Evolutionary conservation across 2,888 invertebrate genomes (phyloP), one percentile per base, ranked within the genome.

Genomic region (Marronus borbonicus): DNA sequence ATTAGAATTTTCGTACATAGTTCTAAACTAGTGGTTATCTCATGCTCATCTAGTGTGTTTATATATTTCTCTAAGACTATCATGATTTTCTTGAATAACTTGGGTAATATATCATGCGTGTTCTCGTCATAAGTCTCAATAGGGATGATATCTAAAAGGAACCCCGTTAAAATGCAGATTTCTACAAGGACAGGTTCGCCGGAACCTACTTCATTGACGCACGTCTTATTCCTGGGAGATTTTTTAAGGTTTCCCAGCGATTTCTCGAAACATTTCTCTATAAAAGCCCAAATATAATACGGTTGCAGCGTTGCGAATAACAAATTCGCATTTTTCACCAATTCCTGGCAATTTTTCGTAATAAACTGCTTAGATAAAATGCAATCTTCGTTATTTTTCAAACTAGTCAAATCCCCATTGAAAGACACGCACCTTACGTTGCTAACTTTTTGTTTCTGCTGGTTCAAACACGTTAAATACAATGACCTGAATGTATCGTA

Each of bases 211-310:
- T 91, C 79, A 89, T 90, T 81, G 28, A 86, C 82, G 78, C 85
- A 68, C 52, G 60, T 44, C 50, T 76, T 77, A 55, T 77, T 76
- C 44, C 77, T 39, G 1, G 36, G 68, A 0, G 77, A 72, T 75
- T 84, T 85, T 55, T 84, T 84, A 78, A 82, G 85, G 78, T 83
- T 85, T 80, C 86, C 85, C 14, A 87, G 81, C 12, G 88, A 84
- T 66, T 91, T 91, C 77, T 92, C 91, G 83, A 92, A 93, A 80
- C 93, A 88, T 81, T 90, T 90, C 36, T 93, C 93, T 82, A 95
- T 92, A 85, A 94, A 96, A 81, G 93, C 92, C 97, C 97, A 97
- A 77, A 97, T 93, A 85, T 95, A 97, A 78, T 93, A 93, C n/a
- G 94, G 93, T 85, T 96, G 96, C 80, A 97, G 90, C 0, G 95